phyloP scores from a whole-genome alignment of 2,888 invertebrate species.

The Petrophora chlorosata region DNA sequence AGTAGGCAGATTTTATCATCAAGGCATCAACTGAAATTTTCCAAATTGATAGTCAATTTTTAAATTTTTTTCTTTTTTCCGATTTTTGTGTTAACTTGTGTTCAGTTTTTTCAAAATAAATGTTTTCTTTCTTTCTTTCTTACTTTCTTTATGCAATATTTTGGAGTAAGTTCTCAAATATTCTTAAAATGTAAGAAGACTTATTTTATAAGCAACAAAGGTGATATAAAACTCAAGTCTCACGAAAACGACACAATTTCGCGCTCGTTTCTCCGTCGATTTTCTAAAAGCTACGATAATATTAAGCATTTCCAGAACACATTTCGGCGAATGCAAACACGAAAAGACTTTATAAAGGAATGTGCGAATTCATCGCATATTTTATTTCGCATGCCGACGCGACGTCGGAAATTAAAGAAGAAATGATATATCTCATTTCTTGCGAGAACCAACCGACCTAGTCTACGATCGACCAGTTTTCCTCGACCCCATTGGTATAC shows the following conservation, averaged over 20 bases:
- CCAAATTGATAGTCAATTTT: too few species aligned
- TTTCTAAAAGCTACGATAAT: slow-evolving; percentile 25
- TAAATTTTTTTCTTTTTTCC: too few species aligned
- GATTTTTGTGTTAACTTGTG: too few species aligned
- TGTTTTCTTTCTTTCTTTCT: too few species aligned
- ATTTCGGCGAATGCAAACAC: slow-evolving; percentile 27
- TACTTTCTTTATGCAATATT: too few species aligned
- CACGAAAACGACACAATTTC: slow-evolving; percentile 17
- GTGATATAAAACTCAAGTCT: slow-evolving; percentile 10
- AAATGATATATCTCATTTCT: slow-evolving; percentile 41
- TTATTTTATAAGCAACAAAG: slow-evolving; percentile 1
- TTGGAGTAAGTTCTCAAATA: too few species aligned
- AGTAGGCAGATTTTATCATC: too few species aligned
- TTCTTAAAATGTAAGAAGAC: too few species aligned
- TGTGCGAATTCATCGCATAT: slow-evolving; percentile 38
- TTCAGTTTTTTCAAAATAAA: too few species aligned
- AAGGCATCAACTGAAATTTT: too few species aligned
- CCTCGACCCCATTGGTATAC: slow-evolving; percentile 5
- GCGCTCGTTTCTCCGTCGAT: slow-evolving; percentile 1
- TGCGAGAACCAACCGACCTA: slow-evolving; percentile 22
- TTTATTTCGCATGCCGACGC: slow-evolving; percentile 33
- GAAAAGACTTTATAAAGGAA: slow-evolving; percentile 28
- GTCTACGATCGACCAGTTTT: slow-evolving; percentile 20
- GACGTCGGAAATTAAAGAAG: slow-evolving; percentile 37
- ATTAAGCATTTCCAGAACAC: slow-evolving; percentile 30